Evolutionary conservation across 37 sponge, comb jelly and placozoan genomes (phyloP).

Genomic region (Spongilla lacustris): DNA sequence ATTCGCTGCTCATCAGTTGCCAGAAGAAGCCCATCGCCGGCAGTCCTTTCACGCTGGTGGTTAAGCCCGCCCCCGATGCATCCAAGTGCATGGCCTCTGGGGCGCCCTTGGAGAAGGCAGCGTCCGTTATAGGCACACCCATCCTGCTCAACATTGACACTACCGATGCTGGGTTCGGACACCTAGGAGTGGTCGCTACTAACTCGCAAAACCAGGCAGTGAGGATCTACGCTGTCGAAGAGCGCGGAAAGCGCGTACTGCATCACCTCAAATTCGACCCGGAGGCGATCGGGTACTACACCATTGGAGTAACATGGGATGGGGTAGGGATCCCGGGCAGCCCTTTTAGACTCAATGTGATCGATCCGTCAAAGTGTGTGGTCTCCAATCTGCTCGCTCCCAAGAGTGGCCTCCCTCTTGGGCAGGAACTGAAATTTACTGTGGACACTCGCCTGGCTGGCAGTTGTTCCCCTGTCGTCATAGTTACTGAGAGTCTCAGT

Average conservation of each 20-base stretch:
- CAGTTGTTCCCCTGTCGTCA: conserved; percentile 23
- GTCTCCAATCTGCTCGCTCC: conserved; percentile 55
- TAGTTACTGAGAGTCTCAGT: conserved; percentile 7
- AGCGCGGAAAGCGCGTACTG: conserved; percentile 15
- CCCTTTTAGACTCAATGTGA: conserved; percentile 79
- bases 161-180: conserved; percentile 70
- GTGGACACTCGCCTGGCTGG: conserved; percentile 59
- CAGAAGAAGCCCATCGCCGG: conserved; percentile 49
- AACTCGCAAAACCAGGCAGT: conserved; percentile 57
- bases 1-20: conserved; percentile 44
- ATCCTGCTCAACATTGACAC: conserved; percentile 72
- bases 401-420: neutral
- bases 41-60: conserved; percentile 68
- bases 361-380: conserved; percentile 59
- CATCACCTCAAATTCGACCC: conserved; percentile 64
- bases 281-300: conserved; percentile 62
- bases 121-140: conserved; percentile 26
- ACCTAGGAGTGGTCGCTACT: conserved; percentile 38
- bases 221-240: conserved; percentile 46
- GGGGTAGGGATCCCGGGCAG: conserved; percentile 60
- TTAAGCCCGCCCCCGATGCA: conserved; percentile 59
- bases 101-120: conserved; percentile 16
- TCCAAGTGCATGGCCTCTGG: conserved; percentile 63
- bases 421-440: conserved; percentile 44
- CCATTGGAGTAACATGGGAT: conserved; percentile 46